A percentile compares a stretch with the other conserved stretches of the same genome.
phyloP scores from a whole-genome alignment of 2,797 vertebrate genomes.

The Galaxias olidus region DNA sequence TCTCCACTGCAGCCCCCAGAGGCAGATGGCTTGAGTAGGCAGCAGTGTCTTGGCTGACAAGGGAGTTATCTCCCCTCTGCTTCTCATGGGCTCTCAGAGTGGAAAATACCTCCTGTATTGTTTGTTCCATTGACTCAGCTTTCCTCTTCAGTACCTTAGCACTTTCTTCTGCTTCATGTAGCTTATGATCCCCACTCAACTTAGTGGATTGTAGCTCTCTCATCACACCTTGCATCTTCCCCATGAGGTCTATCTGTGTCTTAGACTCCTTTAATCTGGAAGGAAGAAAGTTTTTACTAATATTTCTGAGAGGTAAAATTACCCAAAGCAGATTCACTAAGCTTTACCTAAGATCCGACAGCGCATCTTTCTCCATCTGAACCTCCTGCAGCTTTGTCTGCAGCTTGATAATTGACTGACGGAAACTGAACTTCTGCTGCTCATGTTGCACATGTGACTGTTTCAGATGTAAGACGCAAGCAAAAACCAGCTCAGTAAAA shows the following conservation, averaged over 20 bases:
- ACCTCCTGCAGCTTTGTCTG: conserved; percentile 73
- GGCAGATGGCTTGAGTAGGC: conserved; percentile 39
- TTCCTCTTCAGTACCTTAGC: conserved; percentile 64
- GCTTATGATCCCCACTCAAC: conserved; percentile 68
- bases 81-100: conserved; percentile 58
- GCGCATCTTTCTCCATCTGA: conserved; percentile 68
- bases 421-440: conserved; percentile 60
- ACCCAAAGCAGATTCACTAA: neutral
- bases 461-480: too few relatives aligned
- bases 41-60: conserved; percentile 17
- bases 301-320: neutral
- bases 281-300: conserved; percentile 19
- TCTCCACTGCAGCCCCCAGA: conserved; percentile 54
- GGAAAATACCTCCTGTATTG: conserved; percentile 67
- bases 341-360: conserved; percentile 75
- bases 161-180: conserved; percentile 71
- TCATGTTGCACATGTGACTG: conserved; percentile 67
- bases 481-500: too few relatives aligned
- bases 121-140: conserved; percentile 61
- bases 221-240: conserved; percentile 68
- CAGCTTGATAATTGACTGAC: conserved; percentile 66
- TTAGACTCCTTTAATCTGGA: conserved; percentile 73
- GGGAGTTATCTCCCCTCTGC: conserved; percentile 46
- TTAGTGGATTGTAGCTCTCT: conserved; percentile 75
- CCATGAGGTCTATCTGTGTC: conserved; percentile 69